Evolutionary conservation across 2,797 vertebrate species (phyloP).

Genomic region (Chrysocyon brachyurus): DNA sequence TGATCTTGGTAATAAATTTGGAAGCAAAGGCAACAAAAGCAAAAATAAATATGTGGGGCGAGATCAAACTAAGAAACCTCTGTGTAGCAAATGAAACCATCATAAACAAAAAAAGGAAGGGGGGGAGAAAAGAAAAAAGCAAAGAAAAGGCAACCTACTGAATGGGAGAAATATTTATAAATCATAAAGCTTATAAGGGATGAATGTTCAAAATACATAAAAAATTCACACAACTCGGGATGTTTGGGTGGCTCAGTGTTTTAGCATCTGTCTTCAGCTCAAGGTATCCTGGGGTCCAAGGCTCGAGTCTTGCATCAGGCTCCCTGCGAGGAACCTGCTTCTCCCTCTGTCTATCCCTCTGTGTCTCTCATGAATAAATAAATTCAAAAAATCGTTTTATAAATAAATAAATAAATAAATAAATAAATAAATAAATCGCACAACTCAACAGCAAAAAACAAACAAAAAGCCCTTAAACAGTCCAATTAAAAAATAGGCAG

Average conservation of each 20-base stretch:
- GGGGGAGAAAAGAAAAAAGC: background rate
- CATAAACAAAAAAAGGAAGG: background rate
- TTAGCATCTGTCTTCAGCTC: no score
- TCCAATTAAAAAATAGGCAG: background rate
- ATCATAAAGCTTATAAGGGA: background rate
- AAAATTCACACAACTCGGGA: background rate
- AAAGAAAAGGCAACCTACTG: background rate
- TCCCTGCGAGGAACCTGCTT: no score
- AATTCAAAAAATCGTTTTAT: no score
- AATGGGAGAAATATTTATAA: background rate
- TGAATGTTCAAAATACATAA: background rate
- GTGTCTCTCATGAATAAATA: no score
- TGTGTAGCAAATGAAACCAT: background rate
- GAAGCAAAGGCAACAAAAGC: background rate
- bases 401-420: no score
- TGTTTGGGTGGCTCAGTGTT: no score
- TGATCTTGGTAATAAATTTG: background rate
- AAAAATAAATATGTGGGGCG: background rate
- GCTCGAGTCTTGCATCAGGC: no score
- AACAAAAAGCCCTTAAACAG: background rate
- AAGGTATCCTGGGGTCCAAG: no score
- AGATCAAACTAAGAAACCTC: background rate
- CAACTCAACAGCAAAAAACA: background rate
- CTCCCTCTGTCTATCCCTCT: no score
- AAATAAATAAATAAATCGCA: background rate